Evolutionary conservation across 1,140 invertebrate species (phyloP).

Genomic region (Ceratina australensis): DNA sequence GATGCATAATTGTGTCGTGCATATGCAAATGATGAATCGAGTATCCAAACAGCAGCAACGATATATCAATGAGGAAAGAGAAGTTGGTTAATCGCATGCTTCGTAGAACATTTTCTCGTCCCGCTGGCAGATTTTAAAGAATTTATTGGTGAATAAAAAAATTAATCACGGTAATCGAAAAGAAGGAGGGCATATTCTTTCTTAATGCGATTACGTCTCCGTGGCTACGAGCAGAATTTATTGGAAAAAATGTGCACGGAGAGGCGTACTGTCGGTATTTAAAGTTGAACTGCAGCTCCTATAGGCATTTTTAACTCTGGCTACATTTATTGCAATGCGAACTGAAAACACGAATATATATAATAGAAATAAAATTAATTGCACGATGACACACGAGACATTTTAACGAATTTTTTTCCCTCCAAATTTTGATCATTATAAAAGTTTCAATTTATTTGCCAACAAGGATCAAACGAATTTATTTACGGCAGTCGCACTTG

Average conservation of each 20-base stretch:
- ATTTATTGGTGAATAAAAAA: slow-evolving; percentile 19
- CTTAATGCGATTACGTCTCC: slow-evolving; percentile 72
- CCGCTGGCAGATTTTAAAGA: too few species aligned
- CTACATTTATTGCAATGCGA: too few species aligned
- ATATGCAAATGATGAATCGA: background rate
- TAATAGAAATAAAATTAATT: too few species aligned
- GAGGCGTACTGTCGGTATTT: background rate
- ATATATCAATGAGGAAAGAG: background rate
- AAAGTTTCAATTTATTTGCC: background rate
- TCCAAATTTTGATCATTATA: background rate
- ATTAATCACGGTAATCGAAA: slow-evolving; percentile 64
- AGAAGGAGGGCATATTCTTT: slow-evolving; percentile 65
- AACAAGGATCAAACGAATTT: too few species aligned
- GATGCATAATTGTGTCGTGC: background rate
- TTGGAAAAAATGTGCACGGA: slow-evolving; percentile 26
- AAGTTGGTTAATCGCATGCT: background rate
- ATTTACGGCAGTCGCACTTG: background rate
- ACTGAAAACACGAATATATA: too few species aligned
- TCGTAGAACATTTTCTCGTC: too few species aligned
- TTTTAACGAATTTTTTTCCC: background rate
- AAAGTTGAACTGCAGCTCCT: background rate
- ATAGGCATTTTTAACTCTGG: too few species aligned
- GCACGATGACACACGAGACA: too few species aligned
- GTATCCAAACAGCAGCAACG: background rate
- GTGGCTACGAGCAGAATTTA: slow-evolving; percentile 54